Evolutionary conservation across 2,113 vertebrate species (phyloP).

Genomic region (Campylorhamphus procurvoides): DNA sequence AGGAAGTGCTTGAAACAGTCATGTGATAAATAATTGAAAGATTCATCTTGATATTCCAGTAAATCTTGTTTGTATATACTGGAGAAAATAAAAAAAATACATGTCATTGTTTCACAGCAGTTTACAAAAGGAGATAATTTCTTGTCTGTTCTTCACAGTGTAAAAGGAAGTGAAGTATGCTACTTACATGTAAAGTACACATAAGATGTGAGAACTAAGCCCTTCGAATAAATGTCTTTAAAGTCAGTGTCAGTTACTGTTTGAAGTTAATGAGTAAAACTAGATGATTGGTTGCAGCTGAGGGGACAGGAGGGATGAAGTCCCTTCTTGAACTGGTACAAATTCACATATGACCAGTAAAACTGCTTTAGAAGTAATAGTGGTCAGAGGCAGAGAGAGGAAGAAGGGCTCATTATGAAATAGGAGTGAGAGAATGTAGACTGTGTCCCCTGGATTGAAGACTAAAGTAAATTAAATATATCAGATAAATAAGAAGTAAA

Average conservation of each 20-base stretch:
- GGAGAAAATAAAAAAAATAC: neutral
- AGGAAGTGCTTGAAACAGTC: neutral
- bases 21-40: neutral
- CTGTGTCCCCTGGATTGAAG: neutral
- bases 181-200: neutral
- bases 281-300: neutral
- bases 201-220: neutral
- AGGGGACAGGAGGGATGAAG: neutral
- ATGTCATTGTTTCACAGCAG: neutral
- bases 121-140: neutral
- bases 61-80: neutral
- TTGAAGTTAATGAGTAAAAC: neutral
- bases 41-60: neutral
- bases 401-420: neutral
- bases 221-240: neutral
- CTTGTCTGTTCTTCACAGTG: neutral
- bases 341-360: neutral
- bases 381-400: neutral
- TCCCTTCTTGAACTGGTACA: neutral
- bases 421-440: neutral
- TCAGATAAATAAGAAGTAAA: neutral
- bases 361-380: neutral
- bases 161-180: neutral
- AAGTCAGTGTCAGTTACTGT: neutral
- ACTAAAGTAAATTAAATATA: neutral